phyloP scores from a whole-genome alignment of 1,140 invertebrate species.

The Ceratoteleas bidentatus region DNA sequence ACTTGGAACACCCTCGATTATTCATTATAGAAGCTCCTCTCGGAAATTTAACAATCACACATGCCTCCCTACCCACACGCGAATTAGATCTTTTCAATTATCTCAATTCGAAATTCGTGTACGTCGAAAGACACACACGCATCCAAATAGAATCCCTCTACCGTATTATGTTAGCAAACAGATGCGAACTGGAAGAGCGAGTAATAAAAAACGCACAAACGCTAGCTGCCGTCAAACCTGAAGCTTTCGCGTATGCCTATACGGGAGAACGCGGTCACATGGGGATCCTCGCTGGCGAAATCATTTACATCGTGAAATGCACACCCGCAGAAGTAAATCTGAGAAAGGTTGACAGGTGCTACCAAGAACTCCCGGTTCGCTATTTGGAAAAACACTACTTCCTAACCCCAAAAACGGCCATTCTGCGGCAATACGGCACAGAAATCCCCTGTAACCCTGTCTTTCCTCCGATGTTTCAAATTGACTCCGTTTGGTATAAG shows the following conservation, averaged over 20 bases:
- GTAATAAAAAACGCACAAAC: neutral
- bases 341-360: neutral
- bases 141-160: neutral
- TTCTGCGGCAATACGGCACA: neutral
- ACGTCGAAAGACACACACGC: neutral
- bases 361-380: neutral
- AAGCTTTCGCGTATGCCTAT: neutral
- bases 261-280: neutral
- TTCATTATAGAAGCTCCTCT: neutral
- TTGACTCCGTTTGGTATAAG: neutral
- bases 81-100: neutral
- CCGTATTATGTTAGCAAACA: neutral
- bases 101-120: neutral
- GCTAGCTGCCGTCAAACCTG: neutral
- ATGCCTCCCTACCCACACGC: neutral
- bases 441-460: neutral
- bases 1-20: neutral
- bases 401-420: neutral
- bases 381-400: neutral
- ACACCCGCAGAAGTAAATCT: neutral
- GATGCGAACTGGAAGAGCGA: neutral
- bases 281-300: neutral
- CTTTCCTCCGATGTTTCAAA: neutral
- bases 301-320: neutral
- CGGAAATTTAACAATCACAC: neutral